Base-by-base conservation (phyloP, 2,888 invertebrate genomes). In the Fragum sueziense region DNA sequence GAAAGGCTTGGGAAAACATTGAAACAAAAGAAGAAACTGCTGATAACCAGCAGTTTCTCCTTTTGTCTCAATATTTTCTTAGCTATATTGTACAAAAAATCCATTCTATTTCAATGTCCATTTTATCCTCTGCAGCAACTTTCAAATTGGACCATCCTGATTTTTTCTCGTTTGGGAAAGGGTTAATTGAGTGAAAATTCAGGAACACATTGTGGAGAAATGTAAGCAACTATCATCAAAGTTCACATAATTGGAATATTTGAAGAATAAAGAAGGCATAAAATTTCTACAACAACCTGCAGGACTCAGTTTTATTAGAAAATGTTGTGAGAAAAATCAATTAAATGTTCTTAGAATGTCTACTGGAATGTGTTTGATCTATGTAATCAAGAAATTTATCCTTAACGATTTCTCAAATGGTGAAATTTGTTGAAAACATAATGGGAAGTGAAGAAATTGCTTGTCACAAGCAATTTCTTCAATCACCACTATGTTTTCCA, bases 291-390 rank as follows among this genome's bases (percentile, higher is more conserved):
- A 47, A 47, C n/a, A 47, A 47, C 47, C 47, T 47, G 47, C 47
- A 47, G 47, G 47, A 20, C 47, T 47, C 3, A 47, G 47, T 47
- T 47, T 47, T 4, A 47, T 47, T 61, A 7, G 61, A 61, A 29
- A 61, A 61, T n/a, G 27, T 29, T 59, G 61, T 61, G 61, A 31
- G 31, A 61, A 61, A 33, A 61, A 47, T 47, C 47, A 47, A 47
- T 47, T 47, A 47, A 47, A 47, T 20, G 47, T 47, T 47, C 47
- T 47, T n/a, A 14, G 47, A 47, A 47, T 20, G 47, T 47, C 47
- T 47, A 47, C 47, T 9, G 47, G 47, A 47, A 47, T 47, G 47
- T 47, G 47, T 47, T 47, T 47, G 47, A 47, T 47, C 47, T 47
- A 14, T 47, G 47, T 47, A 47, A 4, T 47, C 47, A 47, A 47